Evolutionary conservation across 2,797 vertebrate genomes (phyloP), one percentile per base, ranked within the genome.

Genomic region (Arvicola amphibius): DNA sequence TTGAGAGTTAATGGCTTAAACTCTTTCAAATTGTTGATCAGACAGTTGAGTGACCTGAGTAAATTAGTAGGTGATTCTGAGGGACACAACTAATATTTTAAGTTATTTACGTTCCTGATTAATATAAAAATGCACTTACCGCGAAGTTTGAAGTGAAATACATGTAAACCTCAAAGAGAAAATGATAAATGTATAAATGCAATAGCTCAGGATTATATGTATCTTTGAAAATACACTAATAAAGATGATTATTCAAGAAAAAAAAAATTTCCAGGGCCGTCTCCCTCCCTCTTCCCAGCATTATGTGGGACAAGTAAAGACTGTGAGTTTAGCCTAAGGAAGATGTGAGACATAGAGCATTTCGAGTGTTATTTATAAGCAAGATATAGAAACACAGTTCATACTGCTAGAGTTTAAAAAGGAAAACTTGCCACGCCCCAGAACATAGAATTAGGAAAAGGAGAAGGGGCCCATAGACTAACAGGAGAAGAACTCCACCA

Each of bases 141-240:
- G 97, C 83, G 97, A 95, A 98, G 96, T 98, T 98, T 98, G 98
- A 97, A 98, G 97, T 97, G 98, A 98, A 99, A 98, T 98, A 98
- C 97, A 97, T 98, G 97, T 98, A 98, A 98, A 98, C 97, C 97
- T 98, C 89, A 97, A 98, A 97, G 95, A 98, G 95, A 98, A 98
- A 98, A 98, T 98, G 98, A 98, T 86, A 98, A 98, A 97, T 98
- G 98, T 99, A 98, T 98, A 98, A 98, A 98, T 98, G 96, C 97
- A 98, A 97, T 98, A 98, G 98, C 98, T 99, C 98, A 99, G 98
- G 98, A 98, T 98, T 98, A 97, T 98, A 97, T 98, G 98, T 98
- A 98, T 96, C 98, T 99, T 99, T 98, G 98, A 98, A 99, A 98
- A 98, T 98, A 98, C 90, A 97, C 97, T 98, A 99, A 99, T 99